Percentiles rank a stretch among this genome's conserved stretches.
These are phyloP conservation scores for Etheostoma nigrum DNA, from an alignment of 2,797 vertebrate genomes.

Conservation along the genomic window DNA sequence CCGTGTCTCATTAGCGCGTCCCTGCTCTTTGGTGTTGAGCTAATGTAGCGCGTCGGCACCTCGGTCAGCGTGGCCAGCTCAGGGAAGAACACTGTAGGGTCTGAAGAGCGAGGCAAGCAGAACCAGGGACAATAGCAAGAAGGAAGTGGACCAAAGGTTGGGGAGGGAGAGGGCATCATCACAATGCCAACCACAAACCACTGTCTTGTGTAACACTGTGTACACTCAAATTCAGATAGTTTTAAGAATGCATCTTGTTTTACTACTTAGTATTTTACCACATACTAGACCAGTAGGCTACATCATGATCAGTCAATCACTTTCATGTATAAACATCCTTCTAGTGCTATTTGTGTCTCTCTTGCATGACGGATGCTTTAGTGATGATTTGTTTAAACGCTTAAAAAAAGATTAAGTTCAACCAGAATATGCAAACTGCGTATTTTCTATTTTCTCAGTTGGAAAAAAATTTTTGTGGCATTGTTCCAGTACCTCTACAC, in stretches of 20 bases:
- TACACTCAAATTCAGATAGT: background rate
- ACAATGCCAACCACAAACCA: background rate
- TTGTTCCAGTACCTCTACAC: too few species aligned
- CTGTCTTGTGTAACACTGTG: background rate
- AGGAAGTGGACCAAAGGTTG: conserved; percentile 7
- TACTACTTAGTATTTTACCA: background rate
- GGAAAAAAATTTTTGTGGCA: too few species aligned
- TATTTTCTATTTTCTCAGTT: too few species aligned
- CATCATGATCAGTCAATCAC: background rate
- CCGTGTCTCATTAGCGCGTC: conserved; percentile 76
- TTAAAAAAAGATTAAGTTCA: too few species aligned
- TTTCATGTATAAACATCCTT: background rate
- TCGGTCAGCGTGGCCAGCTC: conserved; percentile 19
- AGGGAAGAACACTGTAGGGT: conserved; percentile 6
- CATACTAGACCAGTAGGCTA: background rate
- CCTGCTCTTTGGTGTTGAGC: conserved; percentile 61
- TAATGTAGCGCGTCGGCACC: conserved; percentile 73
- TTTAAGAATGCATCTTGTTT: too few species aligned
- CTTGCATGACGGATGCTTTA: too few species aligned
- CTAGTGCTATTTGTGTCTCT: too few species aligned
- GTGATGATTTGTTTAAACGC: too few species aligned
- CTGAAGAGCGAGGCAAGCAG: background rate
- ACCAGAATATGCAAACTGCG: too few species aligned
- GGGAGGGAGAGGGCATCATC: background rate
- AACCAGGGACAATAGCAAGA: conserved; percentile 14